A percentile compares a stretch with the other conserved stretches of the same genome.
These are phyloP conservation scores for Plestiodon gilberti DNA, from an alignment of 2,113 vertebrate species.

Conservation along the genomic window DNA sequence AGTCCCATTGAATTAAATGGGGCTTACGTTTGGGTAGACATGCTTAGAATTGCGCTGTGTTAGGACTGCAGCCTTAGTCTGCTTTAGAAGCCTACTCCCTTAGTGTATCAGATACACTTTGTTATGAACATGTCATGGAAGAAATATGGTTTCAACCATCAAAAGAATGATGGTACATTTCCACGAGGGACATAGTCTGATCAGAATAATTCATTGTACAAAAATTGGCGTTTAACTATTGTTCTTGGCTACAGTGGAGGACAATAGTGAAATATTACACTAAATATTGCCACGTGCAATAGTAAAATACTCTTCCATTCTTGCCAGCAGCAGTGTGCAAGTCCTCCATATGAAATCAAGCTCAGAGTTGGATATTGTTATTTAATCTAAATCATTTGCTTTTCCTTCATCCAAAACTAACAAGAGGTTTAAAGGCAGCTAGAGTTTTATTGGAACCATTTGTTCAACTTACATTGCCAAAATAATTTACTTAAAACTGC, in stretches of 20 bases:
- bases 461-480: slow-evolving; percentile 70
- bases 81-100: slow-evolving; percentile 32
- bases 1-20: no score
- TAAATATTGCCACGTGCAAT: slow-evolving; percentile 78
- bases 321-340: slow-evolving; percentile 65
- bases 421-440: slow-evolving; percentile 69
- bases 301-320: slow-evolving; percentile 63
- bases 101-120: slow-evolving; percentile 21
- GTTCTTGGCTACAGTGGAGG: slow-evolving; percentile 69
- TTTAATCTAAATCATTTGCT: slow-evolving; percentile 72
- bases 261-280: slow-evolving; percentile 74
- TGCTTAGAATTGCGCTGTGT: background rate
- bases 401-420: slow-evolving; percentile 75
- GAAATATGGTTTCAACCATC: slow-evolving; percentile 69
- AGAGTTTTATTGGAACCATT: slow-evolving; percentile 78
- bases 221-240: slow-evolving; percentile 75
- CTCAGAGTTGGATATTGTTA: slow-evolving; percentile 65
- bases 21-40: background rate
- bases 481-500: slow-evolving; percentile 74
- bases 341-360: slow-evolving; percentile 38
- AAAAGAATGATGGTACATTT: slow-evolving; percentile 73
- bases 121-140: slow-evolving; percentile 61
- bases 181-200: slow-evolving; percentile 55
- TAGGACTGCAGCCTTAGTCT: background rate
- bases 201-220: slow-evolving; percentile 69